phyloP scores from a whole-genome alignment of 2,888 invertebrate species.

The Mechanitis mazaeus region DNA sequence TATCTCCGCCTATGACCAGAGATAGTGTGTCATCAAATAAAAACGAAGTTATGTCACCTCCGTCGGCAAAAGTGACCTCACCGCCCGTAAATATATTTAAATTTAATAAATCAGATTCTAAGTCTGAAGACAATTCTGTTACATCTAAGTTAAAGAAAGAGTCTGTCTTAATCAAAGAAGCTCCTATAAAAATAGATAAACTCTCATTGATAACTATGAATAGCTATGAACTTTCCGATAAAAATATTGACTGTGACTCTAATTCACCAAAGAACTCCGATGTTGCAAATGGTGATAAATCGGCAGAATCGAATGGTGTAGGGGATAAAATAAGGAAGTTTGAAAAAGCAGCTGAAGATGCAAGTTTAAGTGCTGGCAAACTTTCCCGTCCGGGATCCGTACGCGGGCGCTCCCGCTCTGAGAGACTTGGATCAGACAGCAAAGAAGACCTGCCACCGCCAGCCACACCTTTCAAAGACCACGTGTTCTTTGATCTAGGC shows the following conservation, averaged over 20 bases:
- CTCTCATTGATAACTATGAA: constrained; percentile 33
- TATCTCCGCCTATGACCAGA: constrained; percentile 12
- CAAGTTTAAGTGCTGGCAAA: constrained; percentile 44
- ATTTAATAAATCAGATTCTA: constrained; percentile 32
- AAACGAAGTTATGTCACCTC: constrained; percentile 22
- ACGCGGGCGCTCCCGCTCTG: constrained; percentile 44
- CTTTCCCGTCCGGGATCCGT: constrained; percentile 60
- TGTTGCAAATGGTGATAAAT: constrained; percentile 22
- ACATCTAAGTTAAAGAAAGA: constrained; percentile 39
- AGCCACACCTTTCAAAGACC: constrained; percentile 57
- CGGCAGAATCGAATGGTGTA: constrained; percentile 64
- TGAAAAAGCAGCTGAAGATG: constrained; percentile 66
- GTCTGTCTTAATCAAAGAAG: constrained; percentile 38
- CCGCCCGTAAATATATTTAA: constrained; percentile 31
- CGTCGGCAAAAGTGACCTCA: constrained; percentile 23
- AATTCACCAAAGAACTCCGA: constrained; percentile 22
- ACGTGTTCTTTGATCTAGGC: constrained; percentile 48
- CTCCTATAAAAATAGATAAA: constrained; percentile 39
- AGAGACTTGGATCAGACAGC: constrained; percentile 46
- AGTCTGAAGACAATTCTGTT: constrained; percentile 30
- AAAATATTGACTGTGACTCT: constrained; percentile 17
- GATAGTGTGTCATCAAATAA: constrained; percentile 25
- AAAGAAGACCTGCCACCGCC: constrained; percentile 54
- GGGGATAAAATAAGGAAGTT: constrained; percentile 71
- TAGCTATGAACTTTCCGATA: constrained; percentile 23